Evolutionary conservation across 2,797 vertebrate genomes (phyloP), one percentile per base, ranked within the genome.

Genomic region (Acrossocheilus fasciatus): DNA sequence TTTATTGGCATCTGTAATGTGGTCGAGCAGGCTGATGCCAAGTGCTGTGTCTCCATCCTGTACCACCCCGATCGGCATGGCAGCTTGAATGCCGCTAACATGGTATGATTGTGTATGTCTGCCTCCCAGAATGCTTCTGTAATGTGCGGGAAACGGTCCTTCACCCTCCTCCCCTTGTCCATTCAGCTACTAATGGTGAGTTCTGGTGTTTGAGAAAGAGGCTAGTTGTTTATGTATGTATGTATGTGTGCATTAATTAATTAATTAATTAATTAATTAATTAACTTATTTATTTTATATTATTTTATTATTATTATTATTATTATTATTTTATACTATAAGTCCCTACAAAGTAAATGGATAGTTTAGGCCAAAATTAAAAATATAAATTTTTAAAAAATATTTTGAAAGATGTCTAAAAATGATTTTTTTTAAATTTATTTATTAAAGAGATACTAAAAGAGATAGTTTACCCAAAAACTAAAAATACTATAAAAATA

Each of bases 1-100:
- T 90, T 90, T 90, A 90, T 86, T 57, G 83, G 86, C 84, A 75
- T 84, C 73, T 82, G 78, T 90, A 86, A 89, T 77, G 84, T 86
- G 84, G 74, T 80, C 30, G 43, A 79, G n/a, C 68, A 26, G 34
- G 78, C 62, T 47, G 68, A 14, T 80, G 89, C 86, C 88, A 88
- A 88, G 41, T 70, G 57, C 77, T 79, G 68, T 82, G 69, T 83
- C 68, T 90, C 83, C 89, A 87, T 69, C 81, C 81, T 47, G 87
- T 79, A 74, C 89, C 77, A 78, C 87, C 82, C 64, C 50, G 26
- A 64, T 50, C 12, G 26, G 72, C 82, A 72, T n/a, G 10, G 84
- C 39, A 68, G 70, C 34, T 66, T 45, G 30, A 77, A 57, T 30
- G 54, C 34, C 36, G 17, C 77, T 82, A 69, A 82, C 83, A 85